These are phyloP conservation scores for Gobius niger DNA, from an alignment of 2,113 vertebrate genomes.

Conservation along the genomic window DNA sequence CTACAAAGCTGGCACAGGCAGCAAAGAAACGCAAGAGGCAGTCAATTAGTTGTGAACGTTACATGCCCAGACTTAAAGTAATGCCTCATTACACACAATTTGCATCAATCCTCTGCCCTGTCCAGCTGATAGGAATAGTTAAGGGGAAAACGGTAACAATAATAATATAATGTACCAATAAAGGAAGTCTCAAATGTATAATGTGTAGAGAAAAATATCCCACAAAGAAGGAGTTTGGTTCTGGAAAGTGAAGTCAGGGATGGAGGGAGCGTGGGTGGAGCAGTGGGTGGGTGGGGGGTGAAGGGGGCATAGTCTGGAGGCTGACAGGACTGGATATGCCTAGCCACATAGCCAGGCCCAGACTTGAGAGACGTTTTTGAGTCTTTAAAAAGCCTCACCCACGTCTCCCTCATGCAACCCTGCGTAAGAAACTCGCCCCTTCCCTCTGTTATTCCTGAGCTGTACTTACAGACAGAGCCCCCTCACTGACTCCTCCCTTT, in stretches of 20 bases:
- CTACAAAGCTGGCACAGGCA: background rate
- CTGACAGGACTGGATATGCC: constrained; percentile 75
- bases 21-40: constrained; percentile 12
- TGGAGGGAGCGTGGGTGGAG: constrained; percentile 20
- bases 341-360: constrained; percentile 72
- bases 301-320: constrained; percentile 60
- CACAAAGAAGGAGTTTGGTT: constrained; percentile 50
- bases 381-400: constrained; percentile 59
- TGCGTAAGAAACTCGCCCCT: constrained; percentile 25
- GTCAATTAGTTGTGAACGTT: constrained; percentile 36
- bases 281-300: constrained; percentile 21
- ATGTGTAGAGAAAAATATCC: constrained; percentile 23
- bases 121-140: constrained; percentile 16
- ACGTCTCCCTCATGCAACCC: constrained; percentile 41
- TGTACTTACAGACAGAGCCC: constrained; percentile 33
- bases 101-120: background rate
- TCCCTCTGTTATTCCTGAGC: constrained; percentile 36
- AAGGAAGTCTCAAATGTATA: background rate
- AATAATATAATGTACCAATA: constrained; percentile 1
- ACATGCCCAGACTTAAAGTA: constrained; percentile 4
- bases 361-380: constrained; percentile 67
- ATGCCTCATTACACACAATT: no score
- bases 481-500: constrained; percentile 42
- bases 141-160: constrained; percentile 19
- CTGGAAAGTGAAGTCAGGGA: constrained; percentile 59